A percentile compares a stretch with the other conserved stretches of the same genome.
phyloP scores from a whole-genome alignment of 92 coral and sea anemone genomes.

The Heliopora coerulea region DNA sequence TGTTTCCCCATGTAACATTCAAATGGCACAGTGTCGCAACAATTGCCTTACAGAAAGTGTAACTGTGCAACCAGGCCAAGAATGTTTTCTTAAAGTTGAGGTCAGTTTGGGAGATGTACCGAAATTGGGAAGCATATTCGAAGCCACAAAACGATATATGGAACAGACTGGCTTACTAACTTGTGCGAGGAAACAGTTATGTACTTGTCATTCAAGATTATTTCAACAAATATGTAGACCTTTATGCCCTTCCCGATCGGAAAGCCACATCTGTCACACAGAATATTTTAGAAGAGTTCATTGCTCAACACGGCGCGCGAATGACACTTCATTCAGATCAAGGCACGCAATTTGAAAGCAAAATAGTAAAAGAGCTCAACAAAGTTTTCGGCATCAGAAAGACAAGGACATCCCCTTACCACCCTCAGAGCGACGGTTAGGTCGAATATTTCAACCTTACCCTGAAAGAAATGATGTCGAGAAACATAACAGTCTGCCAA shows the following conservation, averaged over 20 bases:
- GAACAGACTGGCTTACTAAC: constrained; percentile 6
- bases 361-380: constrained; percentile 32
- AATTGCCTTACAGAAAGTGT: not conserved
- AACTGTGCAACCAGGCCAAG: not conserved
- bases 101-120: not conserved
- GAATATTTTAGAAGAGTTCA: too few relatives aligned
- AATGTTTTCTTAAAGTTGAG: not conserved
- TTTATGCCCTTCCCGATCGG: too few relatives aligned
- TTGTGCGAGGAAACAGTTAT: too few relatives aligned
- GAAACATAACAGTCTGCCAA: constrained; percentile 5
- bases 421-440: constrained; percentile 33
- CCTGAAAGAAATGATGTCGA: constrained; percentile 28
- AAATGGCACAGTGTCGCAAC: not conserved
- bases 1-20: not conserved
- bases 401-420: constrained; percentile 44
- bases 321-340: not conserved
- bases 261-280: too few relatives aligned
- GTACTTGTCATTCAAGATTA: too few relatives aligned
- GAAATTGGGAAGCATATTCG: not conserved
- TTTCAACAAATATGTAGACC: too few relatives aligned
- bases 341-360: constrained; percentile 21
- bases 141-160: not conserved
- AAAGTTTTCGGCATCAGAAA: constrained; percentile 33
- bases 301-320: not conserved
- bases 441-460: constrained; percentile 36